These are phyloP conservation scores for Neosilurus mollespiculum DNA, from an alignment of 2,797 vertebrate species.

Conservation along the genomic window DNA sequence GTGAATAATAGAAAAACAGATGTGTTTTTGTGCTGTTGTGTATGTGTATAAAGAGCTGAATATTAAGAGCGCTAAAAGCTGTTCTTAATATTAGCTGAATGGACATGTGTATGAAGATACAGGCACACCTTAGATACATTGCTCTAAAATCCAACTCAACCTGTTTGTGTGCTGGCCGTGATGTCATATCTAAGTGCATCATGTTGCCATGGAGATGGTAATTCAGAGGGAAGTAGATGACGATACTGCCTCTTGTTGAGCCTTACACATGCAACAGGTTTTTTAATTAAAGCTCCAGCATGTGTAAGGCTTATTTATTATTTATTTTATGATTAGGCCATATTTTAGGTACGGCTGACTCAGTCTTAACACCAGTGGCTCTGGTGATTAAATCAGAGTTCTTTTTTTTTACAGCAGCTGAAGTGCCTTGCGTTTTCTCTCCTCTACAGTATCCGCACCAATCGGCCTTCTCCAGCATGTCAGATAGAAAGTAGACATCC, in stretches of 20 bases:
- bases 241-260: slow-evolving; percentile 52
- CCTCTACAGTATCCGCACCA: not conserved
- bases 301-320: slow-evolving; percentile 1
- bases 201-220: slow-evolving; percentile 69
- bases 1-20: not conserved
- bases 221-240: slow-evolving; percentile 52
- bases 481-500: not conserved
- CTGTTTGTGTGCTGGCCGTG: slow-evolving; percentile 62
- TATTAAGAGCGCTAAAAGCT: no score
- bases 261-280: slow-evolving; percentile 57
- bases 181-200: slow-evolving; percentile 72
- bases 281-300: slow-evolving; percentile 34
- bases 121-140: slow-evolving; percentile 40
- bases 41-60: not conserved
- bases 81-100: not conserved
- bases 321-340: not conserved
- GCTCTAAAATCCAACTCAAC: slow-evolving; percentile 40
- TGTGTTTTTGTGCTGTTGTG: not conserved
- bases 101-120: not conserved
- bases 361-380: not conserved
- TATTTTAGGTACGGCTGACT: not conserved
- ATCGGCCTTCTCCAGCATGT: not conserved
- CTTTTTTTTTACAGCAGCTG: not conserved
- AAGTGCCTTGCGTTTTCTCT: not conserved
- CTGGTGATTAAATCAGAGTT: not conserved